Evolutionary conservation across 2,888 invertebrate genomes (phyloP), one percentile per base, ranked within the genome.

Genomic region (Cryptocheilus praepositus): DNA sequence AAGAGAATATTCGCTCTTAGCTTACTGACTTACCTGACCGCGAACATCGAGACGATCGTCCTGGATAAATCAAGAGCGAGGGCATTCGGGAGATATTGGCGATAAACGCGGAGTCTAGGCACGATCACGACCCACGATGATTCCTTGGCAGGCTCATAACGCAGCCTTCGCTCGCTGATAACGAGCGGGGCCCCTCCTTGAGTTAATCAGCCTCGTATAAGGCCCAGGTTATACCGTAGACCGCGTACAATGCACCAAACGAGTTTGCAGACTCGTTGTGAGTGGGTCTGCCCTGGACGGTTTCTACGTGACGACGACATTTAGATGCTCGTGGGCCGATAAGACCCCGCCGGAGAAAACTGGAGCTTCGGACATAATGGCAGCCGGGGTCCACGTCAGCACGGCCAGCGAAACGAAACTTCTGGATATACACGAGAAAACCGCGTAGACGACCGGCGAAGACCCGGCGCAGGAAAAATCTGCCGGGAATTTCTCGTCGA

Each of bases 291-390:
- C 45, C 49, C 45, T 57, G 61, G 61, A 64, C 61, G 66, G 52
- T 46, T 74, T 68, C 73, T 71, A 79, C 81, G 81, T 75, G 81
- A 81, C 81, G 73, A 71, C 75, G 74, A 75, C 81, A 74, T 81
- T 81, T 77, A 81, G 81, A 81, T 81, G 54, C 72, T 66, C 66
- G 55, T 51, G 65, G 69, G 25, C 59, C 70, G 80, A 80, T 79
- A 80, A 76, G 67, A 43, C 54, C 28, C 63, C 61, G 36, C 49
- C 2, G 36, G 45, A 73, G 70, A 69, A 69, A 74, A 74, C 74
- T 66, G 60, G 64, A 74, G 71, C 65, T 74, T 62, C 71, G 68
- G 44, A 28, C 64, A 36, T 68, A 71, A 71, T 58, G 68, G 55
- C 45, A 8, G 16, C n/a, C 49, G 36, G 8, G 36, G 36, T 36